These are phyloP conservation scores for Hyphantria cunea DNA, from an alignment of 1,140 invertebrate genomes.

Conservation along the genomic window DNA sequence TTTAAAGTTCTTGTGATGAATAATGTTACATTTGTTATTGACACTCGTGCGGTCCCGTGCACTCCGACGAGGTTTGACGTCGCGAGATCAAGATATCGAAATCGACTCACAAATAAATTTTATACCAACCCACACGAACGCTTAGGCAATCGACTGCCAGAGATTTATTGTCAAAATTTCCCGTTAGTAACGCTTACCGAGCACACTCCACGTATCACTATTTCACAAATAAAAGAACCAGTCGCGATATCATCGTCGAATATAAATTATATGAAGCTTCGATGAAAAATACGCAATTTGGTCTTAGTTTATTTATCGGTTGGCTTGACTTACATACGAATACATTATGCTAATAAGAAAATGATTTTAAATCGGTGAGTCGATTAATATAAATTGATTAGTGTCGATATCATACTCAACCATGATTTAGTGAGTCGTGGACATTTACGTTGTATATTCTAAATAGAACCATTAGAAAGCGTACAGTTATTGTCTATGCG, in stretches of 20 bases:
- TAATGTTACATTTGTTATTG: constrained; percentile 39
- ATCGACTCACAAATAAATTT: constrained; percentile 75
- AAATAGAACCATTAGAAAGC: constrained; percentile 37
- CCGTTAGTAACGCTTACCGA: constrained; percentile 80
- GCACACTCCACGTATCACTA: constrained; percentile 79
- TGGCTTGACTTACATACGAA: constrained; percentile 69
- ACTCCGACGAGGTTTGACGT: constrained; percentile 53
- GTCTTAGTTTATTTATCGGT: constrained; percentile 78
- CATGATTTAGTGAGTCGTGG: constrained; percentile 7
- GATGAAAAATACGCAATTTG: constrained; percentile 79
- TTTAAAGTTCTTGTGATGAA: constrained; percentile 8
- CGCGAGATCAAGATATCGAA: constrained; percentile 76
- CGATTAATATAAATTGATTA: constrained; percentile 65
- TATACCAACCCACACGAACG: constrained; percentile 73
- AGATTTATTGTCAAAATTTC: constrained; percentile 81
- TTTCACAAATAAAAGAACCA: constrained; percentile 81
- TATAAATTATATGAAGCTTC: constrained; percentile 78
- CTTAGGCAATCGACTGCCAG: constrained; percentile 78
- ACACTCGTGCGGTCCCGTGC: constrained; percentile 40
- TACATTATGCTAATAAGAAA: constrained; percentile 66
- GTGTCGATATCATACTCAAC: constrained; percentile 39
- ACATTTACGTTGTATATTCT: constrained; percentile 11
- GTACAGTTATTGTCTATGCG: constrained; percentile 37
- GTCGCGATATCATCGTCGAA: constrained; percentile 79
- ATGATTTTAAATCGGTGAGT: constrained; percentile 52